Evolutionary conservation across 2,113 vertebrate species (phyloP).

Genomic region (Trachemys scripta): DNA sequence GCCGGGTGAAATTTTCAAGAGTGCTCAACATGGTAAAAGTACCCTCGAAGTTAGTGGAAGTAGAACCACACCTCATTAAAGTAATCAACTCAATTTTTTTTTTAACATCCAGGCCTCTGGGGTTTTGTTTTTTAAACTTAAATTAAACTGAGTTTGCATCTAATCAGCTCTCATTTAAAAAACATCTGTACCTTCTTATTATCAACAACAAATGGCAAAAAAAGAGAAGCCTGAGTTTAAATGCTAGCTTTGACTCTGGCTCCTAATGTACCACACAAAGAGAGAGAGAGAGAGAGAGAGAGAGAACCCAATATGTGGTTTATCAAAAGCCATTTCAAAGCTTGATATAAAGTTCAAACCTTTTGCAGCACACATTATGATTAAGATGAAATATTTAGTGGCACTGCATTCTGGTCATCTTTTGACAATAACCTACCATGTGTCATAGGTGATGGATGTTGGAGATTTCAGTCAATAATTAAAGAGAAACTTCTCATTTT

Average conservation of each 20-base stretch:
- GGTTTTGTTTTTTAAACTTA: slow-evolving; percentile 15
- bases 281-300: not conserved
- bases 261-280: not conserved
- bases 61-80: slow-evolving; percentile 6
- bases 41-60: slow-evolving; percentile 16
- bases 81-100: not conserved
- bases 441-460: slow-evolving; percentile 54
- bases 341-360: slow-evolving; percentile 44
- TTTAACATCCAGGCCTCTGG: not conserved
- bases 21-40: not conserved
- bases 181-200: slow-evolving; percentile 4
- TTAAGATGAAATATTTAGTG: slow-evolving; percentile 74
- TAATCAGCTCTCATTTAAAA: slow-evolving; percentile 1
- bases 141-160: slow-evolving; percentile 20
- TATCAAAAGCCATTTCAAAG: slow-evolving; percentile 70
- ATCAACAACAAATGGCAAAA: slow-evolving; percentile 23
- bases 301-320: slow-evolving; percentile 24
- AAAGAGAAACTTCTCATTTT: slow-evolving; percentile 67
- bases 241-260: slow-evolving; percentile 33
- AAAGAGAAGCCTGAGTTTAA: slow-evolving; percentile 51
- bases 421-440: slow-evolving; percentile 67
- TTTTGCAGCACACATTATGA: slow-evolving; percentile 63
- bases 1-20: not conserved
- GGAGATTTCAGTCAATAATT: slow-evolving; percentile 68
- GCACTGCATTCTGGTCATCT: slow-evolving; percentile 58